Evolutionary conservation across 2,888 invertebrate genomes (phyloP).

Genomic region (Liopterus haemorrhoidalis): DNA sequence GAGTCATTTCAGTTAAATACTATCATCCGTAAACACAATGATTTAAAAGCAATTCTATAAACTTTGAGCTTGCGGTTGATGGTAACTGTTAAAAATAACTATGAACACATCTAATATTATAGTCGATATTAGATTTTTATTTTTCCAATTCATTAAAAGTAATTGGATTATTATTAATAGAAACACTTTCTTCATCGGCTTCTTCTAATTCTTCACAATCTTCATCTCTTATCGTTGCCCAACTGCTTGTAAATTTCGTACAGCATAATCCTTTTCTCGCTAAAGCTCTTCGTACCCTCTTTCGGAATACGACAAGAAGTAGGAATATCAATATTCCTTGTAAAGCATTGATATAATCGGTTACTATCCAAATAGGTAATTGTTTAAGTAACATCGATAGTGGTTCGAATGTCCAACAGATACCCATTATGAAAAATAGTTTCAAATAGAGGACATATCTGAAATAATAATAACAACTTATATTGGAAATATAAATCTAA

Average conservation of each 20-base stretch:
- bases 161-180: constrained; percentile 1
- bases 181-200: constrained; percentile 21
- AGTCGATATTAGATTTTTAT: background rate
- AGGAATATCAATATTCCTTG: constrained; percentile 60
- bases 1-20: no score
- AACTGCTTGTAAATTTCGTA: constrained; percentile 38
- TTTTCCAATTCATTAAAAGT: background rate
- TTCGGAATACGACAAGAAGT: constrained; percentile 53
- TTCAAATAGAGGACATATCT: constrained; percentile 60
- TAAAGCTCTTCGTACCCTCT: constrained; percentile 49
- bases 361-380: constrained; percentile 48
- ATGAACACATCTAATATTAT: no score
- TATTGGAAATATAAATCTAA: background rate
- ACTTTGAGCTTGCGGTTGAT: no score
- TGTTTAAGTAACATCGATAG: constrained; percentile 41
- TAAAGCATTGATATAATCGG: constrained; percentile 55
- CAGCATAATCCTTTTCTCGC: constrained; percentile 43
- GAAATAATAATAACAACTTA: constrained; percentile 33
- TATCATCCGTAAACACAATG: no score
- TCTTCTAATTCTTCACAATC: constrained; percentile 48
- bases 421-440: constrained; percentile 63
- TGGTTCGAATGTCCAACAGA: constrained; percentile 67
- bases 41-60: no score
- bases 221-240: constrained; percentile 46
- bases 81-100: no score